Base-by-base conservation (phyloP, 64 coral and sea anemone species). In the Montipora cactus region DNA sequence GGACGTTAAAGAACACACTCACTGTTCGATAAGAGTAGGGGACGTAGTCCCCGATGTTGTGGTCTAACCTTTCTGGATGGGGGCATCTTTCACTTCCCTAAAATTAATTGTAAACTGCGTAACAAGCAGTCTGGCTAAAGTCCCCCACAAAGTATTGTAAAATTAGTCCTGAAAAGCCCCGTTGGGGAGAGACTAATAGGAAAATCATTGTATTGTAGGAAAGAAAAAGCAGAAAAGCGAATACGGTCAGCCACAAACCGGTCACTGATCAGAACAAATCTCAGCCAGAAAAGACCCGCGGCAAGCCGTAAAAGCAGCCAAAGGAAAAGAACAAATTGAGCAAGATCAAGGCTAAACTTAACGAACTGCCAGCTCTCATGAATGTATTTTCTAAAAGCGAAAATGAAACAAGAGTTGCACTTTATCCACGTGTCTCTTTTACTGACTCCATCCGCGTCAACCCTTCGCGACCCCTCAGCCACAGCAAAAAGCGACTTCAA, bases 341-440 rank as follows among this genome's bases (percentile, higher is more conserved):
- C 25, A 76, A 1, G 4, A 76, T 64, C 61, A 12, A 64, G 11
- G 61, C 61, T 64, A 64, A 64, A 64, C 61, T 13, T 44, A 76
- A 44, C 74, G 28, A 44, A 47, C 74, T 47, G 11, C 44, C 74
- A 76, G 45, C 74, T 76, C 74, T 76, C 23, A 45, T 45, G 8
- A 76, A 45, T 45, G 74, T 76, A 46, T 76, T 76, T 76, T 76
- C 37, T 5, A 76, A 76, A 16, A 64, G 61, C 37, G 25, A 81
- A 81, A 81, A 81, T 76, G 61, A 52, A 81, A 59, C 61, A 11
- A 81, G 79, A 81, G 22, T 82, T 82, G 79, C 58, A 82, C 3
- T 64, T n/a, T 82, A 82, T 61, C 19, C 79, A 82, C 23, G 11
- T 64, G 57, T 82, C 49, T 82, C 45, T 50, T 81, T 81, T 44